Evolutionary conservation across 2,888 invertebrate genomes (phyloP).

Genomic region (Harpagoxenus sublaevis): DNA sequence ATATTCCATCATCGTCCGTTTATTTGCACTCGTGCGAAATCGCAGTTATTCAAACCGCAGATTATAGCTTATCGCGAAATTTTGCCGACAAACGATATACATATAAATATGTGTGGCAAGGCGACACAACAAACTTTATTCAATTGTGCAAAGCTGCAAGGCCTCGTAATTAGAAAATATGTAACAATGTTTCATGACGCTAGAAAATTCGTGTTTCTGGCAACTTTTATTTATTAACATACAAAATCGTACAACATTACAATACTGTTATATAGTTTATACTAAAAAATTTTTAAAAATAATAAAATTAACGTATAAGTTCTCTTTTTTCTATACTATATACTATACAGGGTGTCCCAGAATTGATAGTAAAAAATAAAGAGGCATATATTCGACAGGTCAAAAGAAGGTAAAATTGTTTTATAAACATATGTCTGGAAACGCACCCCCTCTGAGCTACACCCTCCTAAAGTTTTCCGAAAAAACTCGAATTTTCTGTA

Average conservation of each 20-base stretch:
- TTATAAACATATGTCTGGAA: too few relatives aligned
- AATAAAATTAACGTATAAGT: not conserved
- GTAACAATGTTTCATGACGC: not conserved
- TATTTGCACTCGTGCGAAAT: slow-evolving; percentile 28
- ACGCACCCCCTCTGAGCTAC: too few relatives aligned
- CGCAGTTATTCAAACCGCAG: slow-evolving; percentile 17
- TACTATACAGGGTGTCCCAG: too few relatives aligned
- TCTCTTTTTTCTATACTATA: not conserved
- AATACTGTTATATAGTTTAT: not conserved
- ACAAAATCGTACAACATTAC: not conserved
- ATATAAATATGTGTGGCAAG: not conserved
- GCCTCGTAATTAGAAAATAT: not conserved
- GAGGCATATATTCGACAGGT: too few relatives aligned
- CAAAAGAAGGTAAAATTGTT: too few relatives aligned
- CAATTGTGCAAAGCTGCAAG: slow-evolving; percentile 4
- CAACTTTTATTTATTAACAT: not conserved
- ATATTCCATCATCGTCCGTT: slow-evolving; percentile 30
- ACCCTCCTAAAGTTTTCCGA: too few relatives aligned
- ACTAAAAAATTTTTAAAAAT: not conserved
- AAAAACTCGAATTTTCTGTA: too few relatives aligned
- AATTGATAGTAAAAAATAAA: too few relatives aligned
- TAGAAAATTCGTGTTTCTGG: not conserved
- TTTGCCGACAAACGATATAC: not conserved
- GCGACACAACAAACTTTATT: not conserved
- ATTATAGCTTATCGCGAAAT: slow-evolving; percentile 17